phyloP scores from a whole-genome alignment of 2,888 invertebrate genomes.

The Leucozona laternaria region DNA sequence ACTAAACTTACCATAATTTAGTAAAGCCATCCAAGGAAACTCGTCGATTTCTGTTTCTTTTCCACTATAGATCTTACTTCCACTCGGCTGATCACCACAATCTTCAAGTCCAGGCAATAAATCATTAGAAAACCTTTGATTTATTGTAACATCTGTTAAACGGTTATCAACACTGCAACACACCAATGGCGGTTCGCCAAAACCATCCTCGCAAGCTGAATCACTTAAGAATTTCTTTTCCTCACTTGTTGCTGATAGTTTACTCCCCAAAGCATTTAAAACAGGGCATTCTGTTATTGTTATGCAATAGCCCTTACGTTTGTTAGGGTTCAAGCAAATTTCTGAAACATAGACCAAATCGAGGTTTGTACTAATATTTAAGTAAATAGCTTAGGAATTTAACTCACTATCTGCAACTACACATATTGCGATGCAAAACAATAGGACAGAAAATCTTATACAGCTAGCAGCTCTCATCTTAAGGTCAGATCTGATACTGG shows the following conservation, averaged over 20 bases:
- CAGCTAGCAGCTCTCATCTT: conserved; percentile 42
- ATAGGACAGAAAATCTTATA: not conserved
- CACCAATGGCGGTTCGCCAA: conserved; percentile 65
- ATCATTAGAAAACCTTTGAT: conserved; percentile 30
- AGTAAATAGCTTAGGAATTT: not conserved
- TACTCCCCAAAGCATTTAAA: conserved; percentile 8
- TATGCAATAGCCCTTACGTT: conserved; percentile 65
- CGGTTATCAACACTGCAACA: conserved; percentile 70
- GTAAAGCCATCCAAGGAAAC: conserved; percentile 88
- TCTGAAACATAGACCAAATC: not conserved
- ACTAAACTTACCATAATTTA: conserved; percentile 84
- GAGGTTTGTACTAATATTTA: not conserved
- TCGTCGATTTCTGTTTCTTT: conserved; percentile 86
- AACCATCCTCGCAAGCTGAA: conserved; percentile 68
- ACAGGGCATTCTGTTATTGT: conserved; percentile 74
- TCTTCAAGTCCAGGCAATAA: conserved; percentile 62
- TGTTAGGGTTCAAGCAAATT: conserved; percentile 67
- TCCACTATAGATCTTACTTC: conserved; percentile 86
- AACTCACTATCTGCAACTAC: conserved; percentile 39
- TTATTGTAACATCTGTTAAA: conserved; percentile 21
- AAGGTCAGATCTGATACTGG: conserved; percentile 42
- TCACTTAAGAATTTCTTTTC: conserved; percentile 59
- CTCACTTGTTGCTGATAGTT: conserved; percentile 20
- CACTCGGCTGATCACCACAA: conserved; percentile 78
- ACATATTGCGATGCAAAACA: not conserved